Percentiles rank a stretch among this genome's conserved stretches.
Evolutionary conservation across 2,888 invertebrate genomes (phyloP).

Genomic region (Pristionchus entomophagus): DNA sequence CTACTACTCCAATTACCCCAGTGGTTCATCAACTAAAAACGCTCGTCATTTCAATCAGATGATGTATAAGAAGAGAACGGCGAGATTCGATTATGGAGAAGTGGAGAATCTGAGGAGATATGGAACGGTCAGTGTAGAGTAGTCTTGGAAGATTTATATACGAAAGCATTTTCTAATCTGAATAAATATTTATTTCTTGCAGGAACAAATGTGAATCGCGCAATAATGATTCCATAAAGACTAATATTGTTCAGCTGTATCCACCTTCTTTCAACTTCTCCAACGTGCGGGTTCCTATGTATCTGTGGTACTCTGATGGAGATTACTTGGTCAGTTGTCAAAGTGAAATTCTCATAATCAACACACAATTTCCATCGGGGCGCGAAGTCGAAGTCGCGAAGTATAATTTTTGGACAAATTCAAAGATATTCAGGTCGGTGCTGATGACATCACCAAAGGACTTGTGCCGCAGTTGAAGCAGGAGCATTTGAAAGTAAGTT

Average conservation of each 20-base stretch:
- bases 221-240: too few relatives aligned
- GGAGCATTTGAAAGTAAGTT: neutral
- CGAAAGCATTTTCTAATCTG: too few relatives aligned
- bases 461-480: constrained; percentile 4
- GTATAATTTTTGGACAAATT: neutral
- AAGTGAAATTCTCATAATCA: too few relatives aligned
- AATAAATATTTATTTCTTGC: too few relatives aligned
- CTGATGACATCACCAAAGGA: neutral
- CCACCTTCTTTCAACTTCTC: constrained; percentile 44
- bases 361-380: too few relatives aligned
- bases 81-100: constrained; percentile 44
- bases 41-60: constrained; percentile 18
- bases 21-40: constrained; percentile 34
- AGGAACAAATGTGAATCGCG: too few relatives aligned
- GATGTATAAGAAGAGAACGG: constrained; percentile 27
- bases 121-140: constrained; percentile 42
- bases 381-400: too few relatives aligned
- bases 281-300: constrained; percentile 30
- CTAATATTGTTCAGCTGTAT: constrained; percentile 32
- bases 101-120: constrained; percentile 43
- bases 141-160: too few relatives aligned
- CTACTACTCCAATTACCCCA: constrained; percentile 41
- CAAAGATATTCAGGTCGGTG: neutral
- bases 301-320: constrained; percentile 21
- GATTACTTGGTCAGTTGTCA: constrained; percentile 5